These are phyloP conservation scores for Danio tinwini DNA, from an alignment of 2,797 vertebrate genomes.

Conservation along the genomic window DNA sequence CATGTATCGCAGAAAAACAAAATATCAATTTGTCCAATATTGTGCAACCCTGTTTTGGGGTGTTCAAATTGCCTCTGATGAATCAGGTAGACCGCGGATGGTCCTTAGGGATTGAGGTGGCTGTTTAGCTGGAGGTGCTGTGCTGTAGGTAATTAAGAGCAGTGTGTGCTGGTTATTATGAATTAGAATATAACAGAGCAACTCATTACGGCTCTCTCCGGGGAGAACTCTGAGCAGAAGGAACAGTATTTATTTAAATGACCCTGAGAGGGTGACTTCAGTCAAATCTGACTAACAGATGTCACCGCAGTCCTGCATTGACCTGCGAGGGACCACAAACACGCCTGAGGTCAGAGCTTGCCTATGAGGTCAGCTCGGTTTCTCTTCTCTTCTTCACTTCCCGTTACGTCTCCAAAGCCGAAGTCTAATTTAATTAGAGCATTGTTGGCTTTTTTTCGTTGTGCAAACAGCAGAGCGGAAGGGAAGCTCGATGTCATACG, in stretches of 20 bases:
- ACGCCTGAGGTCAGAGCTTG: constrained; percentile 14
- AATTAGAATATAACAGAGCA: constrained; percentile 55
- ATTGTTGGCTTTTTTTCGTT: constrained; percentile 53
- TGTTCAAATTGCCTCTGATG: constrained; percentile 48
- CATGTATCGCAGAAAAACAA: too few relatives aligned
- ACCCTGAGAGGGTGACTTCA: constrained; percentile 11
- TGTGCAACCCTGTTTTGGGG: constrained; percentile 14
- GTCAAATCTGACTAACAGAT: constrained; percentile 30
- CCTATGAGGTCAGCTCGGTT: constrained; percentile 11
- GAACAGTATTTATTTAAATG: constrained; percentile 46
- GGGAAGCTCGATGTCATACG: constrained; percentile 35
- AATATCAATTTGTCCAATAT: background rate
- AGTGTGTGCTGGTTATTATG: constrained; percentile 45
- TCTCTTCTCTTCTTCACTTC: constrained; percentile 11
- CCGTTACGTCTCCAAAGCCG: constrained; percentile 40
- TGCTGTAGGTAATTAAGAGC: constrained; percentile 58
- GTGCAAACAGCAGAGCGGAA: constrained; percentile 51
- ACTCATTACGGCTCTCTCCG: constrained; percentile 56
- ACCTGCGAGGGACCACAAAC: background rate
- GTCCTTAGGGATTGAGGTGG: constrained; percentile 46
- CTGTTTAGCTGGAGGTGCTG: constrained; percentile 54
- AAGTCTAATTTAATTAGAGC: constrained; percentile 56
- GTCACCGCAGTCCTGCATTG: background rate
- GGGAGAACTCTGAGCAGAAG: constrained; percentile 39
- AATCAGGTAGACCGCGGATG: constrained; percentile 35